Evolutionary conservation across 2,113 vertebrate genomes (phyloP), one percentile per base, ranked within the genome.

Genomic region (Procavia capensis): DNA sequence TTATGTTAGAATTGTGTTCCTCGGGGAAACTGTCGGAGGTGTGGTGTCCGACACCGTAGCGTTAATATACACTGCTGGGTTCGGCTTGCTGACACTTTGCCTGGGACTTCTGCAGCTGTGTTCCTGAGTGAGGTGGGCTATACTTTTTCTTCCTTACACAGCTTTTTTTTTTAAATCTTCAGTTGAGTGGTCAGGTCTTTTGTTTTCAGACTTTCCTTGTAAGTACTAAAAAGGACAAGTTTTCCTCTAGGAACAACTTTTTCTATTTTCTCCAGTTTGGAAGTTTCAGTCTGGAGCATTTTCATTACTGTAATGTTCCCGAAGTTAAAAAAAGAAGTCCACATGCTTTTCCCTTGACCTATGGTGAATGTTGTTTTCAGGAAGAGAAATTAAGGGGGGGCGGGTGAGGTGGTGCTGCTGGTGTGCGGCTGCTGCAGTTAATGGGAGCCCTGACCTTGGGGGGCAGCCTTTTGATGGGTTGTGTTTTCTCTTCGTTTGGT

Each of bases 341-440:
- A 0, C 16, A 0, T 27, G 22, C 19, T 39, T 34, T 91, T 45
- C 8, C 17, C 41, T 36, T 75, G 76, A 13, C 10, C 59, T 25
- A 3, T n/a, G 24, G 27, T 5, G 13, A 50, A 39, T 36, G 59
- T 75, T 59, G 47, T 92, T 83, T 82, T 50, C 78, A 27, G 16
- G 13, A 90, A 24, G 90, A 70, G 59, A 36, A 75, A 2, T 2
- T 1, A n/a, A n/a, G 13, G 25, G 17, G 50, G 10, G 13, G 50
- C 2, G 61, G 41, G 13, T 7, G 11, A 2, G 29, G 17, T 20
- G 25, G 41, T 10, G 9, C 10, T 45, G 0, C 29, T 25, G 20
- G 11, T 0, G 2, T 1, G 24, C n/a, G 54, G 63, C 63, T 36
- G 0, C 19, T 3, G 6, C 3, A 27, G 45, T 64, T 29, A 72